Base-by-base conservation (phyloP, 2,888 invertebrate species). In the Eilema caniola region DNA sequence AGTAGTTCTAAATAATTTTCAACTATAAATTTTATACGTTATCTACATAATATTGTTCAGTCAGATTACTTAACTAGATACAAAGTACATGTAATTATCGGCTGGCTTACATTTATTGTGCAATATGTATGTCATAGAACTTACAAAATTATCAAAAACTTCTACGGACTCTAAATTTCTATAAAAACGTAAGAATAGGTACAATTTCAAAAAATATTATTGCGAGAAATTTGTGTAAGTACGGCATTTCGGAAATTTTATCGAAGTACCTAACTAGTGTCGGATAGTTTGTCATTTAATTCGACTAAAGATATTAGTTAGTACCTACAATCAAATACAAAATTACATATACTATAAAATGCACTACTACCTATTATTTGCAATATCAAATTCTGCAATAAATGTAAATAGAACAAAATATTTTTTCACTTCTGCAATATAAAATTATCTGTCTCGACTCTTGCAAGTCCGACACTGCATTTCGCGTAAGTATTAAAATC, bases 81-180 rank as follows among this genome's bases (percentile, higher is more conserved):
- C 56, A 20, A 47, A 12, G 41, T 61, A 47, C 14, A 7, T 20
- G 60, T 3, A 60, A 56, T 23, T 53, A 47, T 78, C 66, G 61
- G n/a, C 61, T 60, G 61, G 41, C 33, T 74, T 80, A 37, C 71
- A 61, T 66, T 70, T 23, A 28, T 80, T 80, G 82, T 80, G 82
- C 82, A 80, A 79, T 76, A 76, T 71, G 70, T 73, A 70, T 69
- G 70, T 68, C 73, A 78, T 75, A n/a, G 14, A 53, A 53, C 10
- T 53, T 10, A 3, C 16, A 10, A 20, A n/a, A 10, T 41, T 41
- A 41, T 62, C 24, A 41, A 16, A 20, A 62, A 41, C 12, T 41
- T 62, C 20, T 62, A 24, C 7, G 10, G 24, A 16, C 20, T 47
- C 2, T 24, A 25, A 16, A 62, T 20, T 25, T 41, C 8, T 41